Base-by-base conservation (phyloP, 64 coral and sea anemone species). In the Montipora capricornis region DNA sequence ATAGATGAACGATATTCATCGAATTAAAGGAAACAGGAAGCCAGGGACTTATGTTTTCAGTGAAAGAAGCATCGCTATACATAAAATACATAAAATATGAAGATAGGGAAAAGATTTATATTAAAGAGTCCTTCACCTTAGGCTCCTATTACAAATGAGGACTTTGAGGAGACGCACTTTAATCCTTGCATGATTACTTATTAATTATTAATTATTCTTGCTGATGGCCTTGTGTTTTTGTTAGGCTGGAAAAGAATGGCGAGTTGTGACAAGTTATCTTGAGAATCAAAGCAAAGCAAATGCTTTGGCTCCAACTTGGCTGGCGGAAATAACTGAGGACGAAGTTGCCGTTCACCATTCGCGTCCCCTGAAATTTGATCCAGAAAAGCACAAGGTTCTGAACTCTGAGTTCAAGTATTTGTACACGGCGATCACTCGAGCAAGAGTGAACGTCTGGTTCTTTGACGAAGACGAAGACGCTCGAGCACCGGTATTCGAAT, bases 351-450 rank as follows among this genome's bases (percentile, higher is more conserved):
- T 59, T 13, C 0, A 76, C 11, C 8, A 47, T 13, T 83, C 81
- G 1, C 81, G 81, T 67, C 81, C 87, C 51, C 49, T 95, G 22
- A 89, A 95, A 20, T 98, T 98, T 73, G 76, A 98, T 49, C 76
- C 88, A 14, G 97, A 96, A 22, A 95, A 76, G 47, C 94, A 98
- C 84, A 98, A 96, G 79, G 95, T 98, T 37, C 84, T 98, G 14
- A 98, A 94, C 60, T 98, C 97, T 29, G 97, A 98, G 89, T 98
- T 98, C 88, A 98, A 98, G 83, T 98, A 85, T 58, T 24, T 24
- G 24, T 24, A 24, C 24, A 24, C 24, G 0, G 24, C 24, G 0
- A 24, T 24, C 24, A 24, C 24, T 0, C 24, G 24, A 24, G 24
- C 24, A 0, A 24, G 24, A 24, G 24, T 24, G 24, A 24, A 24